Evolutionary conservation across 2,888 invertebrate genomes (phyloP).

Genomic region (Halocaridina rubra): DNA sequence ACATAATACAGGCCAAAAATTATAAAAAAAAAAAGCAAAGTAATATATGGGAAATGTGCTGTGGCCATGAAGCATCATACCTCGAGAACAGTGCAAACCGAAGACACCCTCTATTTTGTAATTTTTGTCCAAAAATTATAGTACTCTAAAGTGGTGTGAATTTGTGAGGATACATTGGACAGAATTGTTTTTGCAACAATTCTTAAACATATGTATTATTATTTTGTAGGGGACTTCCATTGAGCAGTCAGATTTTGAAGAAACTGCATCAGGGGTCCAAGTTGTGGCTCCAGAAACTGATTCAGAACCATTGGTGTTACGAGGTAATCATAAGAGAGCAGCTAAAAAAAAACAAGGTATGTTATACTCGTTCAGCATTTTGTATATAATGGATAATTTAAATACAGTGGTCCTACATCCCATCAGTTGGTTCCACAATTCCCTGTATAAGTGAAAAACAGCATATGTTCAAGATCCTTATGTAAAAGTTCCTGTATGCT

Average conservation of each 20-base stretch:
- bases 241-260: slow-evolving; percentile 8
- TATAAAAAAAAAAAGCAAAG: too few relatives aligned
- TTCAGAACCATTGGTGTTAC: slow-evolving; percentile 17
- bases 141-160: not conserved
- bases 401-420: too few relatives aligned
- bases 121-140: not conserved
- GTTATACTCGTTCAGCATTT: too few relatives aligned
- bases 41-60: too few relatives aligned
- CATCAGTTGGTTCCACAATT: not conserved
- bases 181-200: too few relatives aligned
- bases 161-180: not conserved
- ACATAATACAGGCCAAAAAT: too few relatives aligned
- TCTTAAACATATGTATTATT: not conserved
- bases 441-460: not conserved
- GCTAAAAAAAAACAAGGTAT: not conserved
- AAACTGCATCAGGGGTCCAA: slow-evolving; percentile 24
- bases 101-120: not conserved
- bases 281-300: slow-evolving; percentile 28
- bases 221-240: not conserved
- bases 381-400: too few relatives aligned
- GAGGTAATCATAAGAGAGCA: slow-evolving; percentile 11
- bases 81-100: too few relatives aligned
- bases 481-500: too few relatives aligned
- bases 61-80: too few relatives aligned
- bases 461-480: too few relatives aligned